Conservation (phyloP, 2,113 vertebrate species). For the Procapra przewalskii region DNA sequence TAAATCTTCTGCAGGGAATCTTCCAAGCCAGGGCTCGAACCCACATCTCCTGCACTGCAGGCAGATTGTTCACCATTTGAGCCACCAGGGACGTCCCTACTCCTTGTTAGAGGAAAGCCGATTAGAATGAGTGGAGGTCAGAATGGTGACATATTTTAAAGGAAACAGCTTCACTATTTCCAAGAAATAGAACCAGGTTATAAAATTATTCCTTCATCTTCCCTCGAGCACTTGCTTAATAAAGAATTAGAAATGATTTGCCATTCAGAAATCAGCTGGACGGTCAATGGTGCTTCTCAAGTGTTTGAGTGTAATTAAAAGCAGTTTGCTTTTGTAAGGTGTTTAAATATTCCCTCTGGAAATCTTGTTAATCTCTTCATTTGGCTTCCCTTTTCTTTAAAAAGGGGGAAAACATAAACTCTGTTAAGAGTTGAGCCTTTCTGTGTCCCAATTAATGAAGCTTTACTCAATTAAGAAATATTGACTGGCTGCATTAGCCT, state of each 20-base stretch:
- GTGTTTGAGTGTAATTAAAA: constrained; percentile 45
- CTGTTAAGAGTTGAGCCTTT: background rate
- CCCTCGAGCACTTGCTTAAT: background rate
- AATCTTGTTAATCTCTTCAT: constrained; percentile 41
- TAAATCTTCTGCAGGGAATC: background rate
- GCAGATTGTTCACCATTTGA: background rate
- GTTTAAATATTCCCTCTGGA: constrained; percentile 44
- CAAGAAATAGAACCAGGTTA: background rate
- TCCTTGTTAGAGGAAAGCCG: background rate
- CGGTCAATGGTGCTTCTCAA: background rate
- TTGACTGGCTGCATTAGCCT: background rate
- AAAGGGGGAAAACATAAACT: background rate
- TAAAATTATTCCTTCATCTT: background rate
- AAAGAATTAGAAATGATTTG: constrained; percentile 10
- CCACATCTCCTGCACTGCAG: background rate
- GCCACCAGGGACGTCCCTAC: background rate
- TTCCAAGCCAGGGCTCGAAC: background rate
- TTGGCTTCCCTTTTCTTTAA: constrained; percentile 37
- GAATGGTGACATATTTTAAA: background rate
- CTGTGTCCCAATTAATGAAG: background rate
- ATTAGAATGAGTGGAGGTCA: background rate
- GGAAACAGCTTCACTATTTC: constrained; percentile 12
- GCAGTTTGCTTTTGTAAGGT: constrained; percentile 16
- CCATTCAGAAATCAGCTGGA: background rate
- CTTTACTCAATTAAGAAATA: constrained; percentile 4